Percentiles rank a stretch among this genome's conserved stretches.
These are phyloP conservation scores for Drosophila borealis DNA, from an alignment of 2,888 invertebrate species.

Conservation along the genomic window DNA sequence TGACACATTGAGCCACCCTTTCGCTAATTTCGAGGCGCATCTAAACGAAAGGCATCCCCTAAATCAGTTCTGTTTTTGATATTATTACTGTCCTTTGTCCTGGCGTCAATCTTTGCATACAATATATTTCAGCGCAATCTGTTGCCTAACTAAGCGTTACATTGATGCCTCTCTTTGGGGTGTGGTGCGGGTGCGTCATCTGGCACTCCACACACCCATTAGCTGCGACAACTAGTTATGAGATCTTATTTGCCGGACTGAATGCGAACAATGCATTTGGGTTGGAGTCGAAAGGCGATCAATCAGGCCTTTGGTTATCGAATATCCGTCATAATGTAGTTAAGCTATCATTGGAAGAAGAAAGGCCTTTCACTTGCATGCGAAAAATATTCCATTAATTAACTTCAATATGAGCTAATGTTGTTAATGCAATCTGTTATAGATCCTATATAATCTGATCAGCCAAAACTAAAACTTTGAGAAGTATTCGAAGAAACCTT, in stretches of 20 bases:
- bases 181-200: slow-evolving; percentile 39
- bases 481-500: too few relatives aligned
- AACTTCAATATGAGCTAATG: too few relatives aligned
- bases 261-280: background rate
- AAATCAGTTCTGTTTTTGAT: slow-evolving; percentile 25
- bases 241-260: slow-evolving; percentile 13
- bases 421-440: too few relatives aligned
- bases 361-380: too few relatives aligned
- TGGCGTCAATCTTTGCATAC: slow-evolving; percentile 57
- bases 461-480: too few relatives aligned
- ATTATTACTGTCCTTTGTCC: slow-evolving; percentile 8
- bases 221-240: slow-evolving; percentile 43
- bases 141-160: slow-evolving; percentile 80
- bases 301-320: slow-evolving; percentile 6
- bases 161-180: slow-evolving; percentile 53
- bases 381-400: too few relatives aligned
- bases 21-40: slow-evolving; percentile 62
- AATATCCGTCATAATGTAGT: background rate
- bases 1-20: slow-evolving; percentile 67
- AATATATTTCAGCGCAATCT: slow-evolving; percentile 72
- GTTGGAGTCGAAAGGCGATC: slow-evolving; percentile 4
- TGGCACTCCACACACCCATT: slow-evolving; percentile 36
- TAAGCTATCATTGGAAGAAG: background rate
- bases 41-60: slow-evolving; percentile 65
- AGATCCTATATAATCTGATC: too few relatives aligned